Percentiles rank a stretch among this genome's conserved stretches.
phyloP scores from a whole-genome alignment of 2,797 vertebrate genomes.

The Aselliscus stoliczkanus region DNA sequence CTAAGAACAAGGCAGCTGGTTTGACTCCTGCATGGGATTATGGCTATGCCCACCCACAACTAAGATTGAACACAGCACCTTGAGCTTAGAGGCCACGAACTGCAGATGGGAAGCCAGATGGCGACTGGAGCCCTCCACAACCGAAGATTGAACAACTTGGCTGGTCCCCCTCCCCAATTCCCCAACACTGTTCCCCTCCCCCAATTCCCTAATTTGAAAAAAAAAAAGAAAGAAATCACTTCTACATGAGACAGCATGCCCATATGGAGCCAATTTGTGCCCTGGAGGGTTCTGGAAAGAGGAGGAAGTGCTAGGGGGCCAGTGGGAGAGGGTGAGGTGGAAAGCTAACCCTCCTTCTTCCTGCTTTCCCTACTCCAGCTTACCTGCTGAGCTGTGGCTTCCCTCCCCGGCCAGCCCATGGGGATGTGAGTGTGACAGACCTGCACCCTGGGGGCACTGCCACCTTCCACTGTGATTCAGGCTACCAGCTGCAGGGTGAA shows the following conservation, averaged over 20 bases:
- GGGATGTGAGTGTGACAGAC: conserved; percentile 91
- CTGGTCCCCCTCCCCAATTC: no score
- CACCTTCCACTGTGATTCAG: conserved; percentile 92
- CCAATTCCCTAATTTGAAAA: no score
- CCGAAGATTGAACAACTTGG: no score
- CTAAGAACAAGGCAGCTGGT: no score
- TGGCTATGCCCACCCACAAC: no score
- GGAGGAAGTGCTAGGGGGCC: not conserved
- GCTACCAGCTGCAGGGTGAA: conserved; percentile 91
- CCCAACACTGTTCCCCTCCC: no score
- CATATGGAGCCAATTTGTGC: not conserved
- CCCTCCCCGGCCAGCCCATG: conserved; percentile 87
- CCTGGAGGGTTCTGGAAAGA: not conserved
- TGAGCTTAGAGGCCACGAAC: no score
- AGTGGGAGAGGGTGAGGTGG: not conserved
- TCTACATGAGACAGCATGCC: not conserved
- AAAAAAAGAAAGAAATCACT: no score
- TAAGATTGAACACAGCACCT: no score
- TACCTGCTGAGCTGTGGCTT: conserved; percentile 92
- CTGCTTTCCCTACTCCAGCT: conserved; percentile 77
- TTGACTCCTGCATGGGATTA: no score
- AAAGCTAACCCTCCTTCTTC: not conserved
- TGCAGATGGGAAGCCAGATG: no score
- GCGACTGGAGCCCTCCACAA: no score
- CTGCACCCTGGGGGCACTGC: conserved; percentile 92